Conservation (phyloP, 2,888 invertebrate species). For the Macropis europaea region DNA sequence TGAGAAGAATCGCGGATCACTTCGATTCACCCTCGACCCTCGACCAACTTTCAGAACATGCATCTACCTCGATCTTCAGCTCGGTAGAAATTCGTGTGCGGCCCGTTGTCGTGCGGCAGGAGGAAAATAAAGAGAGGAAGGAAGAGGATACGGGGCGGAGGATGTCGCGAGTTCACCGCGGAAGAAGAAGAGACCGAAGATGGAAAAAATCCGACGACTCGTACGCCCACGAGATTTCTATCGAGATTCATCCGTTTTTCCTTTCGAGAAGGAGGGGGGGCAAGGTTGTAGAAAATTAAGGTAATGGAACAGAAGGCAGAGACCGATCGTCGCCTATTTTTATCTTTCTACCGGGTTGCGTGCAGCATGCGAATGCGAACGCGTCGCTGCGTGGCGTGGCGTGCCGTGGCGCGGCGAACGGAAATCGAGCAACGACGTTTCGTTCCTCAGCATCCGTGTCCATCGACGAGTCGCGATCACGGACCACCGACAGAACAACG, state of each 20-base stretch:
- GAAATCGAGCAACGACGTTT: constrained; percentile 11
- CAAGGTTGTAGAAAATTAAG: constrained; percentile 46
- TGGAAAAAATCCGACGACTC: constrained; percentile 42
- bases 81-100: constrained; percentile 55
- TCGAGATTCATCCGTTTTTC: constrained; percentile 39
- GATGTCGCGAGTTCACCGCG: not conserved
- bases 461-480: not conserved
- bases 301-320: constrained; percentile 1
- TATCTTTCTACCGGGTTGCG: constrained; percentile 57
- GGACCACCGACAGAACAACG: too few species aligned
- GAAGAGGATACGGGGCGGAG: not conserved
- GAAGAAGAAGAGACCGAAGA: not conserved
- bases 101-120: constrained; percentile 33
- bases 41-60: constrained; percentile 56
- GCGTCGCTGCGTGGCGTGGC: constrained; percentile 2
- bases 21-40: constrained; percentile 46
- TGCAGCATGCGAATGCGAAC: constrained; percentile 35
- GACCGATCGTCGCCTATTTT: constrained; percentile 51
- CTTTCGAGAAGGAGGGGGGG: constrained; percentile 1
- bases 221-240: constrained; percentile 48
- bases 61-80: constrained; percentile 59
- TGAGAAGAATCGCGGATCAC: constrained; percentile 5
- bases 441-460: not conserved
- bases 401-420: too few species aligned
- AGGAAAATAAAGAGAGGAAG: not conserved